A percentile compares a stretch with the other conserved stretches of the same genome.
Evolutionary conservation across 2,113 vertebrate species (phyloP).

Genomic region (Eira barbara): DNA sequence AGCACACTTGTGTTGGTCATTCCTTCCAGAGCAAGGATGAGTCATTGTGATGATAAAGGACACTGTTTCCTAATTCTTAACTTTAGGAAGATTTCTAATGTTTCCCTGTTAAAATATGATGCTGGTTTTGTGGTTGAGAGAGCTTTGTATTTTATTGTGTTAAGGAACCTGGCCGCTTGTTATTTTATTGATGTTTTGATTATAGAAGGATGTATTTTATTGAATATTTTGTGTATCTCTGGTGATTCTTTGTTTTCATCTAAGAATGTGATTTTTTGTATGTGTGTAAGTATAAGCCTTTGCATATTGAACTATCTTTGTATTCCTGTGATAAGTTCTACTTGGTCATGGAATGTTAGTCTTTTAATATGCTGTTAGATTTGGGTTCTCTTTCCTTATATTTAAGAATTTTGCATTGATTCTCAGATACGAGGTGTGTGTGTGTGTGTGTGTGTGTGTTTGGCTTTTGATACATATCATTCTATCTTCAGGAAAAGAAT

Average conservation of each 20-base stretch:
- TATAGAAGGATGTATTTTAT: not conserved
- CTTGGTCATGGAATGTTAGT: not conserved
- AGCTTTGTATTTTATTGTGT: not conserved
- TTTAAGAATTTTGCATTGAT: not conserved
- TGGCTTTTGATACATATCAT: not conserved
- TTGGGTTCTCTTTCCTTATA: not conserved
- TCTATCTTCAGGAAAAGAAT: not conserved
- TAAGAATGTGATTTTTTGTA: not conserved
- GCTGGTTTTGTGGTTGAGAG: not conserved
- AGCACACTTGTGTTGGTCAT: not conserved
- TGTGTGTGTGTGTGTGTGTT: not conserved
- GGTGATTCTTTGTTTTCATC: not conserved
- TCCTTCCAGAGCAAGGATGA: not conserved
- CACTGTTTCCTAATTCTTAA: not conserved
- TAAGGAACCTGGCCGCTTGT: not conserved
- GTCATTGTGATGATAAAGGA: not conserved
- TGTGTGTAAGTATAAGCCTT: not conserved
- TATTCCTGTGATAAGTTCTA: not conserved
- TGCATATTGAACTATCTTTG: not conserved
- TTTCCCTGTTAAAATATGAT: not conserved
- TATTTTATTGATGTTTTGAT: constrained; percentile 3
- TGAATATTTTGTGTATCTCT: not conserved
- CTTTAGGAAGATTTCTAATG: not conserved
- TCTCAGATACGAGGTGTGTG: not conserved
- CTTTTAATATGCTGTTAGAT: not conserved